Evolutionary conservation across 2,113 vertebrate species (phyloP).

Genomic region (Scolopax mira): DNA sequence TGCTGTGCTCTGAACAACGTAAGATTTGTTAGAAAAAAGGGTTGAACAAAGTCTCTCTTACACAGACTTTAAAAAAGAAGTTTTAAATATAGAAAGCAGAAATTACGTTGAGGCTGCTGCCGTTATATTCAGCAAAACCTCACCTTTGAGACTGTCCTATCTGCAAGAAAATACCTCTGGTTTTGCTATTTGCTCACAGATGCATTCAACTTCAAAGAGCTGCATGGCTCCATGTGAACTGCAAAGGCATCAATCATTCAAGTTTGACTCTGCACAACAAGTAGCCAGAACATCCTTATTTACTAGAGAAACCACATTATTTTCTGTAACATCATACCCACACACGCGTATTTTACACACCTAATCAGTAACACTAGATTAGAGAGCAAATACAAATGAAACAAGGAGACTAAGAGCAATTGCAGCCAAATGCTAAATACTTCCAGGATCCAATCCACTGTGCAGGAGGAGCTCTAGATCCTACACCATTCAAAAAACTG

Average conservation of each 20-base stretch:
- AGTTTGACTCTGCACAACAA: accelerated
- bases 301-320: background rate
- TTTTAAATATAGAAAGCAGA: background rate
- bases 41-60: background rate
- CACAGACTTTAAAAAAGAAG: background rate
- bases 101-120: background rate
- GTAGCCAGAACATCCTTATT: background rate
- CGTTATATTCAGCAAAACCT: background rate
- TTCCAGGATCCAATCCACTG: background rate
- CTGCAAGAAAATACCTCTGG: background rate
- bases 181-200: background rate
- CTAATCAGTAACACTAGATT: background rate
- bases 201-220: background rate
- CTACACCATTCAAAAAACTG: background rate
- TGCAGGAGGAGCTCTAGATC: background rate
- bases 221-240: background rate
- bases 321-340: background rate
- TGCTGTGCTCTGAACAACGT: background rate
- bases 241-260: accelerated
- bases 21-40: background rate
- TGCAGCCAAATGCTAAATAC: background rate
- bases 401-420: background rate
- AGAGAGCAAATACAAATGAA: background rate
- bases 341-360: background rate
- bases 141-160: background rate